Base-by-base conservation (phyloP, 2,888 invertebrate genomes). In the Trichogramma dendrolimi region DNA sequence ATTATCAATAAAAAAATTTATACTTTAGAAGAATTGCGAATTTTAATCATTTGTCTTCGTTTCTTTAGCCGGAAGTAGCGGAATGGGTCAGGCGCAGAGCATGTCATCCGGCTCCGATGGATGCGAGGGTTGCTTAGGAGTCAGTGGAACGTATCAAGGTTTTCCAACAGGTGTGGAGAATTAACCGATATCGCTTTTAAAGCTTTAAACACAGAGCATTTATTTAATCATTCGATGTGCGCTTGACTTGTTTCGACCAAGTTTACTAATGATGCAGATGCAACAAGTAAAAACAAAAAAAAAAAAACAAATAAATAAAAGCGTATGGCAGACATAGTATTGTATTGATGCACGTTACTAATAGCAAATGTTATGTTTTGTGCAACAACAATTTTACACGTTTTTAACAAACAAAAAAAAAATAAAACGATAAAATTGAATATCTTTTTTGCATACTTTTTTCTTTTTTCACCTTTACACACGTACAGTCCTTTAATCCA, bases 51-150 rank as follows among this genome's bases (percentile, higher is more conserved):
- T 8, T 47, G 7, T 6, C 8, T 27, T 4, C 39, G 8, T 47
- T 47, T 38, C 55, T 81, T 69, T 70, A 92, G 92, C 85, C 81
- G 92, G 92, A 52, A 86, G 83, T 66, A 88, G 87, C 73, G 92
- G 92, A 60, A 92, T 92, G 90, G 92, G 92, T 0, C 92, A 92
- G 81, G 92, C 92, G 0, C 92, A 92, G 80, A 92, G 92, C 79
- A 92, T 92, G 79, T 89, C 90, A 55, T 84, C 86, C 63, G 85
- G 87, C 56, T 85, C 86, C 55, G 84, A 82, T 0, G 84, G 83
- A 64, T 90, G 90, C 69, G 87, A 86, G n/a, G 88, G 85, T 53
- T 90, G 89, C 14, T 49, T 59, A 7, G 61, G 56, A 50, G 42
- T 27, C 64, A 64, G 11, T 58, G 71, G 60, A 67, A 62, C 55